These are phyloP conservation scores for Lasioglossum vierecki DNA, from an alignment of 2,888 invertebrate genomes.

Conservation along the genomic window DNA sequence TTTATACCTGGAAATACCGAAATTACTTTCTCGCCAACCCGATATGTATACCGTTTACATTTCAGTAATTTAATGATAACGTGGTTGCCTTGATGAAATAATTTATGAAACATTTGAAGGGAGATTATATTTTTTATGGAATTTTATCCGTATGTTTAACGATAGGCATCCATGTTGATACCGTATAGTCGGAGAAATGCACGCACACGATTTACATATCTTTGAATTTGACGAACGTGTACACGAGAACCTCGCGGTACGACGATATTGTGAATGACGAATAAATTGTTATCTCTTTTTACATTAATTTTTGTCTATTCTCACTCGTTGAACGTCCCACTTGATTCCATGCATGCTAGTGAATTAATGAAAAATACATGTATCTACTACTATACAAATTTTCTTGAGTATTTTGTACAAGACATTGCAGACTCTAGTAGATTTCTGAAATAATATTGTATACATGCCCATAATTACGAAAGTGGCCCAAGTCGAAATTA, in stretches of 20 bases:
- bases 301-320: background rate
- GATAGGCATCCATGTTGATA: background rate
- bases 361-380: too few species aligned
- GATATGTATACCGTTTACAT: background rate
- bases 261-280: constrained; percentile 16
- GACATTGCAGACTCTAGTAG: too few species aligned
- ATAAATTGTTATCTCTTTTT: constrained; percentile 47
- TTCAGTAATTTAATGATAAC: background rate
- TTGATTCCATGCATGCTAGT: background rate
- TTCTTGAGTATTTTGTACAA: background rate
- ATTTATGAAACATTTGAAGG: background rate
- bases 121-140: constrained; percentile 60
- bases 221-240: background rate
- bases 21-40: too few species aligned
- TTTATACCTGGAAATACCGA: too few species aligned
- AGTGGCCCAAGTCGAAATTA: too few species aligned
- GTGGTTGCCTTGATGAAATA: background rate
- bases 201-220: constrained; percentile 10
- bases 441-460: too few species aligned
- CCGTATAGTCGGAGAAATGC: constrained; percentile 17
- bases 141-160: background rate
- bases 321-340: background rate
- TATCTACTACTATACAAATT: background rate
- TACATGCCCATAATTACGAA: too few species aligned
- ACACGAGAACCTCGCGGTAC: background rate